phyloP scores from a whole-genome alignment of 2,888 invertebrate genomes.

The Troglohyphantes excavatus region DNA sequence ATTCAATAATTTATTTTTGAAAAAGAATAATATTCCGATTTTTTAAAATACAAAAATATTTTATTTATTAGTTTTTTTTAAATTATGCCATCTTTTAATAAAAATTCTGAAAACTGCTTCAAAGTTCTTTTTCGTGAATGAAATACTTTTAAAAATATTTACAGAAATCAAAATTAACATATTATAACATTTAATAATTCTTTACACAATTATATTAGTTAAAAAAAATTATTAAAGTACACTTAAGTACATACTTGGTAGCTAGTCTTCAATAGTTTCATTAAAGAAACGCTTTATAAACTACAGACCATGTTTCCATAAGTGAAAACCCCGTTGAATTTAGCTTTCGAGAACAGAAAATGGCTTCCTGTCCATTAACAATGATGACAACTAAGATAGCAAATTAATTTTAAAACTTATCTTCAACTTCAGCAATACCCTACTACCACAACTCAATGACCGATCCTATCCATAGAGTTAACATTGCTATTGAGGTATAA shows the following conservation, averaged over 20 bases:
- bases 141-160: not conserved
- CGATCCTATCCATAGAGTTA: conserved; percentile 77
- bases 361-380: conserved; percentile 75
- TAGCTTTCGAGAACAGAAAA: conserved; percentile 74
- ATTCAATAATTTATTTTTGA: no score
- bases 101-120: not conserved
- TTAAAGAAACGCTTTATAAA: conserved; percentile 56
- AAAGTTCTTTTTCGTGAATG: not conserved
- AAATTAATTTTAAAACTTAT: conserved; percentile 51
- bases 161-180: not conserved
- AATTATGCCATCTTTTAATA: no score
- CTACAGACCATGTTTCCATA: conserved; percentile 77
- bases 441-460: conserved; percentile 61
- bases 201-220: not conserved
- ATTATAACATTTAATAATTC: not conserved
- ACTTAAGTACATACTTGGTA: conserved; percentile 2
- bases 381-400: conserved; percentile 58
- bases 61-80: no score
- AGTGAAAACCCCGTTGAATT: conserved; percentile 79
- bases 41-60: no score
- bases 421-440: conserved; percentile 6
- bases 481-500: conserved; percentile 78
- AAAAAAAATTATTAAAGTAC: not conserved
- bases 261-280: conserved; percentile 1
- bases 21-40: no score